Evolutionary conservation across 2,888 invertebrate species (phyloP).

Genomic region (Ichneumon xanthorius): DNA sequence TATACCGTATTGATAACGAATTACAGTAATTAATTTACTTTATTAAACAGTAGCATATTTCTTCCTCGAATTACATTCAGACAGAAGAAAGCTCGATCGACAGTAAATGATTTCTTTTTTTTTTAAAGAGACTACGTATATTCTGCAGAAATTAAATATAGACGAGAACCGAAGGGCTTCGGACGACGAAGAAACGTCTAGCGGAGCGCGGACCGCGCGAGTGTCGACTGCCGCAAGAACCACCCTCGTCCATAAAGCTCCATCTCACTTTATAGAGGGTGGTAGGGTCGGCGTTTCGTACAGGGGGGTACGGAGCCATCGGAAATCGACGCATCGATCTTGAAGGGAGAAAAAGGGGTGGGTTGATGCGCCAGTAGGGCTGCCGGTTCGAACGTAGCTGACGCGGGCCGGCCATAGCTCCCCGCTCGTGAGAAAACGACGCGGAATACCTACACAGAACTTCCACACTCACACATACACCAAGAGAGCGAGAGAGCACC

Average conservation of each 20-base stretch:
- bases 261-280: slow-evolving; percentile 39
- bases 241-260: slow-evolving; percentile 53
- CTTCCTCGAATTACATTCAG: too few species aligned
- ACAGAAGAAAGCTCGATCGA: too few species aligned
- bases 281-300: slow-evolving; percentile 34
- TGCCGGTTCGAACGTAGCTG: slow-evolving; percentile 26
- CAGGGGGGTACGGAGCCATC: slow-evolving; percentile 65
- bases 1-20: too few species aligned
- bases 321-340: slow-evolving; percentile 81
- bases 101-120: too few species aligned
- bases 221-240: slow-evolving; percentile 56
- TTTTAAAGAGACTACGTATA: neutral
- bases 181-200: slow-evolving; percentile 28
- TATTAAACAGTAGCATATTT: too few species aligned
- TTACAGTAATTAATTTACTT: too few species aligned
- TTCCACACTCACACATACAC: neutral
- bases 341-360: slow-evolving; percentile 66
- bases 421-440: slow-evolving; percentile 41
- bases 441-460: slow-evolving; percentile 30
- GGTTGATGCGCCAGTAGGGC: slow-evolving; percentile 52
- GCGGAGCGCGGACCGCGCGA: slow-evolving; percentile 16
- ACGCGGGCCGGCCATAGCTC: slow-evolving; percentile 16
- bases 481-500: neutral
- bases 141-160: neutral
- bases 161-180: slow-evolving; percentile 4